Evolutionary conservation across 2,113 vertebrate species (phyloP), one percentile per base, ranked within the genome.

Genomic region (Podilymbus podiceps): DNA sequence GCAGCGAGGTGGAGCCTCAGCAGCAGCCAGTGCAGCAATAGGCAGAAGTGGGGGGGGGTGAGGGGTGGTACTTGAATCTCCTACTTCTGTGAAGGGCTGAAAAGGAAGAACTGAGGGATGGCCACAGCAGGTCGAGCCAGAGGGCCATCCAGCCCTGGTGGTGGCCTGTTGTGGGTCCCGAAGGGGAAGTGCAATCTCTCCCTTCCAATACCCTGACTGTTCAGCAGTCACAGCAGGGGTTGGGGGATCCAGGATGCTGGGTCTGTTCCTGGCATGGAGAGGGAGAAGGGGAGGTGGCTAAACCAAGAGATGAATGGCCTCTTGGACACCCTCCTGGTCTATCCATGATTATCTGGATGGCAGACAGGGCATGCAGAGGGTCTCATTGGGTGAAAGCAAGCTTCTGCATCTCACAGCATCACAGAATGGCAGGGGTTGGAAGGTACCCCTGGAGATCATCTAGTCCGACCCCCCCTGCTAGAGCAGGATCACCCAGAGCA

Each of bases 1-100:
- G 1, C n/a, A 22, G 31, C 1, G 0, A 30, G 67, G 50, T 62
- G 60, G 46, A 69, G 44, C 62, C 1, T 1, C 69, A 67, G 49
- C 49, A 78, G 55, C 67, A 47, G 52, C 31, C 38, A 3, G 1
- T 35, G 55, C 60, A 72, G 79, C 47, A 33, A 1, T 25, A 35
- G n/a, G 35, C 60, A 68, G 78, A 73, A 87, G 59, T 58, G 30
- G 49, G 27, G 7, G 40, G 16, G 75, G 50, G 50, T 33, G 7
- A n/a, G 16, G 75, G 50, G 50, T 33, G 40, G 55, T n/a, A 62
- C 42, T 40, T 8, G 3, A 77, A 89, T 63, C 42, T 66, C 5
- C 55, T 85, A 31, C 62, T 71, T 28, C 42, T 64, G 85, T 0
- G 0, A 46, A 53, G 35, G 47, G 23, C 46, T 78, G 60, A 49